Conservation (phyloP, 2,113 vertebrate species). For the Gulo gulo region DNA sequence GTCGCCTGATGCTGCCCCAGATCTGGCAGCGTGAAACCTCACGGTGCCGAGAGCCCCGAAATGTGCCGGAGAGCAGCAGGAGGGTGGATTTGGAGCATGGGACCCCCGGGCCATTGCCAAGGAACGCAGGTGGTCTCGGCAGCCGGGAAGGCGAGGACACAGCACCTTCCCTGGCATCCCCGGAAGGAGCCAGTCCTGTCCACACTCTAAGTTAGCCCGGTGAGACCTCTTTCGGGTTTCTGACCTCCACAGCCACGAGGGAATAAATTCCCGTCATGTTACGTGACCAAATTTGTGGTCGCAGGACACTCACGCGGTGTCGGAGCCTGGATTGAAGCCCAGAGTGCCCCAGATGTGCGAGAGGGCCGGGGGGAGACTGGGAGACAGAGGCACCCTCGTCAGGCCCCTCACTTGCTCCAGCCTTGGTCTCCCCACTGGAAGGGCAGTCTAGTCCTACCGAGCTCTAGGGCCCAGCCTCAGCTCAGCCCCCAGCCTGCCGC, state of each 20-base stretch:
- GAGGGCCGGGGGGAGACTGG: rapidly evolving
- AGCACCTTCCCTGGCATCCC: rapidly evolving
- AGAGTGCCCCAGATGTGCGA: rapidly evolving
- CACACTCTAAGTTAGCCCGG: background rate
- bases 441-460: background rate
- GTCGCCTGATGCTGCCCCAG: background rate
- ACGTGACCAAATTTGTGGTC: rapidly evolving
- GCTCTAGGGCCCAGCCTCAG: background rate
- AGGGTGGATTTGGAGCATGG: rapidly evolving
- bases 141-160: background rate
- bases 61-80: rapidly evolving
- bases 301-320: rapidly evolving
- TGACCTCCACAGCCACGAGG: background rate
- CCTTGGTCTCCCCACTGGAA: background rate
- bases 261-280: rapidly evolving
- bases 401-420: background rate
- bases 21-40: background rate
- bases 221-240: background rate
- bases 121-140: rapidly evolving
- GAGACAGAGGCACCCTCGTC: rapidly evolving
- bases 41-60: rapidly evolving
- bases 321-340: background rate
- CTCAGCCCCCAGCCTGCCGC: background rate
- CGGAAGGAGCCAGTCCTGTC: background rate
- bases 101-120: background rate